A percentile compares a stretch with the other conserved stretches of the same genome.
phyloP scores from a whole-genome alignment of 1,140 invertebrate genomes.

The Homarus americanus region DNA sequence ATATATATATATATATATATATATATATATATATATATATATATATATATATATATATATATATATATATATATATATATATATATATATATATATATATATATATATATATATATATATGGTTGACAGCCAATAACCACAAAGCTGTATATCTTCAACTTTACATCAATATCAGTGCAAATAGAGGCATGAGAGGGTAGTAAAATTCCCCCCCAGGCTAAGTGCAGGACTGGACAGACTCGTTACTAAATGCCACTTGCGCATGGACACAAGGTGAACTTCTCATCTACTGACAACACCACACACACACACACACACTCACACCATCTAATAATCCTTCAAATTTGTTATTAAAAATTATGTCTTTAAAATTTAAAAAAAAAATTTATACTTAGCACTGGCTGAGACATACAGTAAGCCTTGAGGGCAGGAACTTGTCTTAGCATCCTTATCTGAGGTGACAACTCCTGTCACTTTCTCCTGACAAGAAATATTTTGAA shows the following conservation, averaged over 20 bases:
- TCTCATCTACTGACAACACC: slow-evolving; percentile 11
- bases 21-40: not conserved
- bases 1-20: not conserved
- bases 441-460: too few relatives aligned
- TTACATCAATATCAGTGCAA: slow-evolving; percentile 59
- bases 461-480: too few relatives aligned
- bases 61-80: not conserved
- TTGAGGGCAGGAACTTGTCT: too few relatives aligned
- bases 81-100: not conserved
- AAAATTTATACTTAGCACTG: too few relatives aligned
- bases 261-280: slow-evolving; percentile 13
- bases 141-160: slow-evolving; percentile 39
- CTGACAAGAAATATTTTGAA: too few relatives aligned
- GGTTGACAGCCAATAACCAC: slow-evolving; percentile 26
- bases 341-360: too few relatives aligned
- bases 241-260: slow-evolving; percentile 53
- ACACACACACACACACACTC: too few relatives aligned
- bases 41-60: not conserved
- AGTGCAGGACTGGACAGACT: slow-evolving; percentile 64
- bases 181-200: slow-evolving; percentile 36
- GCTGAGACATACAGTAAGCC: too few relatives aligned
- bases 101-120: not conserved
- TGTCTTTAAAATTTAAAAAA: too few relatives aligned
- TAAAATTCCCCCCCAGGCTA: slow-evolving; percentile 40
- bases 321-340: too few relatives aligned